Percentiles rank a stretch among this genome's conserved stretches.
Conservation (phyloP, 1,140 invertebrate species). For the Apis florea region DNA sequence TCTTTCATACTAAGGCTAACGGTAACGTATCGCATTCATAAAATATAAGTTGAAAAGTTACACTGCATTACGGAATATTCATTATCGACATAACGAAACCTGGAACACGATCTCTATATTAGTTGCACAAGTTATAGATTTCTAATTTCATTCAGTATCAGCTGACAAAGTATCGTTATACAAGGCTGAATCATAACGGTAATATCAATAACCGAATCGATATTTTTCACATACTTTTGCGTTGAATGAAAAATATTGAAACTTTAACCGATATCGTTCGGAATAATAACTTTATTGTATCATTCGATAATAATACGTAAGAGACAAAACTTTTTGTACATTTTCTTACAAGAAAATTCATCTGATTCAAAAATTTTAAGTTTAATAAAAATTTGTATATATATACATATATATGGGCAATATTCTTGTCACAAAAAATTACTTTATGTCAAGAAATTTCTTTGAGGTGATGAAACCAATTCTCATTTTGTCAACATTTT, state of each 20-base stretch:
- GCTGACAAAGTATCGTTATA: conserved; percentile 28
- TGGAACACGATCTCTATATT: conserved; percentile 27
- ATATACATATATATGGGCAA: no score
- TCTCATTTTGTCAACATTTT: no score
- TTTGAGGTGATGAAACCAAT: no score
- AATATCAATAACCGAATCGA: conserved; percentile 1
- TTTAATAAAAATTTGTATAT: no score
- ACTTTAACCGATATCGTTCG: no score
- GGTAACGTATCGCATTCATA: background rate
- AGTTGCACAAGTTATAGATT: conserved; percentile 41
- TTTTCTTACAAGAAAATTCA: no score
- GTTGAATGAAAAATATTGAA: background rate
- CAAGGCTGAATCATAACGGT: conserved; percentile 27
- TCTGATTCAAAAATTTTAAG: no score
- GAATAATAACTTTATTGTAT: no score
- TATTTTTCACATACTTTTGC: background rate
- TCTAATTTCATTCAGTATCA: conserved; percentile 40
- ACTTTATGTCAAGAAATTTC: no score
- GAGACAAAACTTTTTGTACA: no score
- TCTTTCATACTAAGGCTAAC: background rate
- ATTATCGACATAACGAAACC: background rate
- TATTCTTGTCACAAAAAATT: no score
- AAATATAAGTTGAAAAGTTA: conserved; percentile 4
- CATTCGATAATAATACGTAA: no score
- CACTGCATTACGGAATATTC: background rate